Percentiles rank a stretch among this genome's conserved stretches.
Conservation (phyloP, 2,113 vertebrate species). For the Rhegmatorhina hoffmannsi region DNA sequence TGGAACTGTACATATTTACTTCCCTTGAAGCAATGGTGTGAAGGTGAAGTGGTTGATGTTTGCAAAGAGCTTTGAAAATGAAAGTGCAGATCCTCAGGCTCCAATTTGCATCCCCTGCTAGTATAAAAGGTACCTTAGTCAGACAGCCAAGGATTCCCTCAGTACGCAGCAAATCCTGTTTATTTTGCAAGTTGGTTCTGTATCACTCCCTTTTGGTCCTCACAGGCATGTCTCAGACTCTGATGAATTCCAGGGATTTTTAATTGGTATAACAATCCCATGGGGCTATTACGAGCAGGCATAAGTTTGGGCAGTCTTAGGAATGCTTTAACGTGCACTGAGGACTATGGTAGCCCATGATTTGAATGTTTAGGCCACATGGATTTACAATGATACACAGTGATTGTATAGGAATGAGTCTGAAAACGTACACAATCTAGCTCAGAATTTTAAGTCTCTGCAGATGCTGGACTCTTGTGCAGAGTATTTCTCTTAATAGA, state of each 20-base stretch:
- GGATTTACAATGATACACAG: neutral
- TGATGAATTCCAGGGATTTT: slow-evolving; percentile 38
- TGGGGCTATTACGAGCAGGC: neutral
- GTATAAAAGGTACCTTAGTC: slow-evolving; percentile 54
- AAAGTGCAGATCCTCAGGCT: slow-evolving; percentile 61
- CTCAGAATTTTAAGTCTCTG: neutral
- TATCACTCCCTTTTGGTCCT: slow-evolving; percentile 45
- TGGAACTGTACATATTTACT: slow-evolving; percentile 55
- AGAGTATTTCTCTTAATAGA: neutral
- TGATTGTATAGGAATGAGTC: neutral
- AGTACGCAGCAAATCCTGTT: slow-evolving; percentile 43
- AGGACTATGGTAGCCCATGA: neutral
- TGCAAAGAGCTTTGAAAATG: slow-evolving; percentile 67
- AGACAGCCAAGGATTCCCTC: slow-evolving; percentile 59
- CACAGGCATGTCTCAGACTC: slow-evolving; percentile 21
- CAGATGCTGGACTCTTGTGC: neutral
- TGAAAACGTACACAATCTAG: neutral
- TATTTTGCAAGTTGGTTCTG: slow-evolving; percentile 44
- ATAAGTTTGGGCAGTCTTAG: neutral
- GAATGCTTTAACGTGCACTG: neutral
- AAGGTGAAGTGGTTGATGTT: slow-evolving; percentile 66
- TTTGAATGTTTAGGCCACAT: neutral
- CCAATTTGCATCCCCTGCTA: slow-evolving; percentile 64
- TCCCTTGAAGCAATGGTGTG: slow-evolving; percentile 50
- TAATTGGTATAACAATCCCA: slow-evolving; percentile 3